phyloP scores from a whole-genome alignment of 2,797 vertebrate species.

The Antennarius maculatus region DNA sequence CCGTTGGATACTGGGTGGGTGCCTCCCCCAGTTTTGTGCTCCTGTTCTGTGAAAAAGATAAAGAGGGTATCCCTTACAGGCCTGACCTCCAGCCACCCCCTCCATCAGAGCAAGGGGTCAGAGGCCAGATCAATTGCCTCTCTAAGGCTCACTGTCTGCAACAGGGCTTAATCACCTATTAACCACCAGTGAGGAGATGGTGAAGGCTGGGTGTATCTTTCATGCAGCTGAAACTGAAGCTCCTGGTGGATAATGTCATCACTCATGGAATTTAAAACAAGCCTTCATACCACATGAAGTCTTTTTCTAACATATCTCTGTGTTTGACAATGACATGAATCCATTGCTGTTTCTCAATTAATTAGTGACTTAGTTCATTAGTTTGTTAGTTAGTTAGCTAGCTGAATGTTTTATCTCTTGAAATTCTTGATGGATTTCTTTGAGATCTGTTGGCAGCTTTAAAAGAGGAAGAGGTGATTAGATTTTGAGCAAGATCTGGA shows the following conservation, averaged over 20 bases:
- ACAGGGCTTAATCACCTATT: constrained; percentile 95
- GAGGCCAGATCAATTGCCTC: constrained; percentile 93
- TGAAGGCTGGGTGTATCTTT: constrained; percentile 38
- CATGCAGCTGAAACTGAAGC: constrained; percentile 35
- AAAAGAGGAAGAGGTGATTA: too few relatives aligned
- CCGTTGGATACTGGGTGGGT: constrained; percentile 86
- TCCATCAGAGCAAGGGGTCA: constrained; percentile 83
- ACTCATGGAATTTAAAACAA: too few relatives aligned
- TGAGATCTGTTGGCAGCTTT: too few relatives aligned
- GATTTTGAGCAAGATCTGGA: too few relatives aligned
- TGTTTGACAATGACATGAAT: too few relatives aligned
- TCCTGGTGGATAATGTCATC: constrained; percentile 6
- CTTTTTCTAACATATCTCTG: too few relatives aligned
- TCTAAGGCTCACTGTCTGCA: constrained; percentile 88
- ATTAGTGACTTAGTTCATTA: too few relatives aligned
- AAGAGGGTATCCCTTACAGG: constrained; percentile 99
- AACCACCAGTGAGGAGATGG: constrained; percentile 73
- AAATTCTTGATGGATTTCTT: too few relatives aligned
- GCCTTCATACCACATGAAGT: too few relatives aligned
- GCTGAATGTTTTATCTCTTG: too few relatives aligned
- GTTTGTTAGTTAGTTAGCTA: too few relatives aligned
- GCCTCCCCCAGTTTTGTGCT: constrained; percentile 91
- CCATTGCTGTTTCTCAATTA: too few relatives aligned
- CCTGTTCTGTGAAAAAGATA: constrained; percentile 91
- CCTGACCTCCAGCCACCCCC: constrained; percentile 93